Evolutionary conservation across 2,888 invertebrate species (phyloP).

Genomic region (Lochmaea capreae): DNA sequence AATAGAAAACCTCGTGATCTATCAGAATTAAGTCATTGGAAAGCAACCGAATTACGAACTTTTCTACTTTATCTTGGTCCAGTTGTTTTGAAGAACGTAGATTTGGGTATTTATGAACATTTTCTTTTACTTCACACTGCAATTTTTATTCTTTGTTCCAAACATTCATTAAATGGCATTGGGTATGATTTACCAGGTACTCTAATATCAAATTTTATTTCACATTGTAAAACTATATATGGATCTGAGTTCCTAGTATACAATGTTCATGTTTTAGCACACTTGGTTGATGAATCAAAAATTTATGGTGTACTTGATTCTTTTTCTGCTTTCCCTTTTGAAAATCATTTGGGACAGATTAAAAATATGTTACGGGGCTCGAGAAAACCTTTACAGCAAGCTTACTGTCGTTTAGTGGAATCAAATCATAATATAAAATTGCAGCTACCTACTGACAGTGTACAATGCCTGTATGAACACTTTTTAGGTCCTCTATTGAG

Average conservation of each 20-base stretch:
- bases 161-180: conserved; percentile 7
- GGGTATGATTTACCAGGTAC: neutral
- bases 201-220: conserved; percentile 5
- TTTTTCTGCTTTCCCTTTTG: conserved; percentile 43
- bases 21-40: conserved; percentile 20
- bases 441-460: conserved; percentile 2
- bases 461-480: conserved; percentile 24
- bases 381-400: conserved; percentile 38
- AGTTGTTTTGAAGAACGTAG: conserved; percentile 21
- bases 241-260: conserved; percentile 41
- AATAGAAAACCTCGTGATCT: neutral
- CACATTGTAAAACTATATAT: conserved; percentile 36
- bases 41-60: conserved; percentile 20
- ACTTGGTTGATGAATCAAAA: conserved; percentile 43
- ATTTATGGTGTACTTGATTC: conserved; percentile 41
- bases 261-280: conserved; percentile 45
- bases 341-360: conserved; percentile 28
- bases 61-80: conserved; percentile 29
- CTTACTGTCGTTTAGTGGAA: conserved; percentile 27
- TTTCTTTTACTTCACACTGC: conserved; percentile 21
- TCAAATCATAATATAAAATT: conserved; percentile 24
- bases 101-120: conserved; percentile 31
- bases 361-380: neutral
- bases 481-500: conserved; percentile 23
- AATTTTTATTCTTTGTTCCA: conserved; percentile 27